phyloP scores from a whole-genome alignment of 2,888 invertebrate species.

The Alcis repandata region DNA sequence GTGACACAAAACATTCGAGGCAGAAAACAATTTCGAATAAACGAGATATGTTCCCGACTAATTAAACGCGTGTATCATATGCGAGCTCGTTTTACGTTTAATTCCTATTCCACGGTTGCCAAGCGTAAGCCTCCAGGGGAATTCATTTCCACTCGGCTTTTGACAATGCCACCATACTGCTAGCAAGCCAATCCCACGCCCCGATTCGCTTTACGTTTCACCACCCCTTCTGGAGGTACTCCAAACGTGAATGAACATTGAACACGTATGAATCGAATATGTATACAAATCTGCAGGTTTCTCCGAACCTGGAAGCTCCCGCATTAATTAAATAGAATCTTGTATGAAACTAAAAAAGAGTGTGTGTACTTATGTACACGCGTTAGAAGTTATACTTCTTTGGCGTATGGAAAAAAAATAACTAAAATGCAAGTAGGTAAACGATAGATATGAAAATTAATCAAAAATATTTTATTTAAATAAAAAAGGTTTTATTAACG shows the following conservation, averaged over 20 bases:
- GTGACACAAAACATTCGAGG: slow-evolving; percentile 31
- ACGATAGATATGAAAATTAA: no score
- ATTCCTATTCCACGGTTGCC: slow-evolving; percentile 44
- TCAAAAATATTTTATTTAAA: no score
- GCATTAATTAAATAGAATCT: no score
- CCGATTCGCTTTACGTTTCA: slow-evolving; percentile 45
- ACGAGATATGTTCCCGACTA: slow-evolving; percentile 39
- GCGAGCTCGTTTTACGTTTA: slow-evolving; percentile 36
- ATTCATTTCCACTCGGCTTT: slow-evolving; percentile 54
- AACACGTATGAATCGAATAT: neutral
- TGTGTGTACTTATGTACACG: no score
- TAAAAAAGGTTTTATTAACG: no score
- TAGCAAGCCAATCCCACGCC: slow-evolving; percentile 55
- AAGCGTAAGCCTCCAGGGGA: slow-evolving; percentile 43
- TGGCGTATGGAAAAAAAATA: no score
- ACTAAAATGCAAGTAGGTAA: no score
- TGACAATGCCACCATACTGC: slow-evolving; percentile 50
- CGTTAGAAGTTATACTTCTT: no score
- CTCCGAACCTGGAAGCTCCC: neutral
- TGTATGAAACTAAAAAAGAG: no score
- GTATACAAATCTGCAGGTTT: slow-evolving; percentile 4
- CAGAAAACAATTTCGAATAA: slow-evolving; percentile 35
- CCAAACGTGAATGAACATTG: neutral
- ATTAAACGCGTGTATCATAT: slow-evolving; percentile 46
- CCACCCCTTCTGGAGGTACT: slow-evolving; percentile 20